Base-by-base conservation (phyloP, 2,797 vertebrate genomes). In the Mus minutoides region DNA sequence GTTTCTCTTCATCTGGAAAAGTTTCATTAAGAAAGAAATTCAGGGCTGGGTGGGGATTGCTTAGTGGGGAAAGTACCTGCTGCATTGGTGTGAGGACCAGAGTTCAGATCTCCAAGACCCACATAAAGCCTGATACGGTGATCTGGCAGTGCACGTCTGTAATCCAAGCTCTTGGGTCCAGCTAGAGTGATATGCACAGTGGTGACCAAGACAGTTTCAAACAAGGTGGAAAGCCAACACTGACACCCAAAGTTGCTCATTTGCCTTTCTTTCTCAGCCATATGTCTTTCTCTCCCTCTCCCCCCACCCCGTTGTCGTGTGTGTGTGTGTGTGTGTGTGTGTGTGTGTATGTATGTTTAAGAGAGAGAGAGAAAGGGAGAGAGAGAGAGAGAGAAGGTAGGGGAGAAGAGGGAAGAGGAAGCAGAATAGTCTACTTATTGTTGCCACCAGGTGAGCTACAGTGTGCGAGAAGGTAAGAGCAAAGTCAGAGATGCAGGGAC, bases 1-100 rank as follows among this genome's bases (percentile, higher is more conserved):
- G 56, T n/a, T 79, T 80, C 40, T 93, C 46, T 88, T 95, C 16
- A 62, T 78, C 54, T 49, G 56, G 14, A 93, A 94, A 82, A 40
- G 46, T 62, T 94, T 89, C 29, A 60, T 78, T 82, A 80, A 91
- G 49, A 94, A 93, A 34, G 62, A 67, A 85, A 62, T 94, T 87
- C 46, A 62, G 56, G 40, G 56, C 56, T 78, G 19, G 56, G 31
- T 1, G 11, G 78, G 11, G 11, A 64, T 62, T 22, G 56, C 31
- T 37, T 29, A 49, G 56, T 60, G 49, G 52, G 31, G 60, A 73
- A 58, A 24, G 56, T 43, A 77, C 19, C 54, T 76, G 54, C 40
- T 58, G 13, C 31, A n/a, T 2, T 26, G 75, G 56, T 14, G 54
- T 89, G 43, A 77, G 29, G 26, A 58, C 54, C 37, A 40, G 69